Evolutionary conservation across 2,888 invertebrate species (phyloP), one percentile per base, ranked within the genome.

Genomic region (Tenthredo livida): DNA sequence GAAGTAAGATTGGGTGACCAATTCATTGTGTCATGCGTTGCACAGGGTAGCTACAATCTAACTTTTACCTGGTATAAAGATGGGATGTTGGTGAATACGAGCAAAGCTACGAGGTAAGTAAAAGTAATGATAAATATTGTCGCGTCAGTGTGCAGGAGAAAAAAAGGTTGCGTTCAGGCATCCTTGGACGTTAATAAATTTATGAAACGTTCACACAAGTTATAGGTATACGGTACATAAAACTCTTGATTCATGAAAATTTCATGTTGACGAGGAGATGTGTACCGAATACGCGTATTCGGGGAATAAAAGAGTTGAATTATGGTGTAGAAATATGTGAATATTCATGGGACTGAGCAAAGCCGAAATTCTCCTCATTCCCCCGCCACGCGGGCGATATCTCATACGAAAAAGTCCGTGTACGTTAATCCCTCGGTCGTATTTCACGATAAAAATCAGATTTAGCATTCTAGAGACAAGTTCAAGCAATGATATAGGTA

Each of bases 51-150:
- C 72, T 95, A 96, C 0, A 95, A 95, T 87, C 96, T 97, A 91
- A 95, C 94, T 84, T 97, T 97, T 92, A 95, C 95, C 47, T 97
- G 97, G 97, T 97, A 96, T 94, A 97, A 97, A 93, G 97, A 97
- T 90, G 96, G 96, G 6, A 94, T 96, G 87, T 95, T 95, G 88
- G 96, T 97, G 86, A 97, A 97, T 93, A 96, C 96, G 89, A 96
- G 96, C 86, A 95, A 95, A 88, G 96, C 97, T 21, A 96, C 95
- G 78, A 96, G 97, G 97, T 96, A 93, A 94, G 65, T 17, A 47
- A 37, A 93, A 94, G 65, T 17, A 47, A 37, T 21, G 50, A 54
- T 3, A 6, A 12, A 92, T 91, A 25, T 61, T 61, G 25, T 61
- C 10, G 0, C 10, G n/a, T 25, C 6, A 17, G 10, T 61, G 21